Conservation (phyloP, 1,140 invertebrate species). For the Hirudo medicinalis region DNA sequence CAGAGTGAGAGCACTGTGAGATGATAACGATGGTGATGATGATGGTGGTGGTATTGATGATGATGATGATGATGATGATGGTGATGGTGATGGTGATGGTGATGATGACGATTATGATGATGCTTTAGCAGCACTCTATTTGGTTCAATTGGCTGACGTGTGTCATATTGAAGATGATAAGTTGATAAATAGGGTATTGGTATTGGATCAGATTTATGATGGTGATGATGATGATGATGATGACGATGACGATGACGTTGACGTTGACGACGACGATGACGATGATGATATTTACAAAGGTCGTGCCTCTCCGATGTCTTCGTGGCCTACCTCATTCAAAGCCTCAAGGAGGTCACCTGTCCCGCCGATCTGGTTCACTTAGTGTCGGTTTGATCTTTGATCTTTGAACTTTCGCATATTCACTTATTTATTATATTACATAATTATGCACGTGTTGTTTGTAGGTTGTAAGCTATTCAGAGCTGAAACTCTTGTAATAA, state of each 20-base stretch:
- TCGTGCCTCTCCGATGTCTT: conserved; percentile 1
- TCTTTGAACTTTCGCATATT: no score
- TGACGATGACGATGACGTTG: background rate
- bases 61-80: background rate
- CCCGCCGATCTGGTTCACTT: background rate
- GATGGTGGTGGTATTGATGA: background rate
- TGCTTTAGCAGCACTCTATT: background rate
- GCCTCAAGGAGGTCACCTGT: background rate
- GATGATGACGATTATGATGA: background rate
- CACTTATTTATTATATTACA: no score
- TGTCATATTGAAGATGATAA: background rate
- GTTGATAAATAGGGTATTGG: background rate
- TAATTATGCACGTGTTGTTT: no score
- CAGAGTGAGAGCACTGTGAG: conserved; percentile 4
- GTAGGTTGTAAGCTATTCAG: no score
- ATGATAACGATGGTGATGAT: background rate
- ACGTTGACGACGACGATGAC: background rate
- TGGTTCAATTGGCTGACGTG: no score
- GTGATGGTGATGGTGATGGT: background rate
- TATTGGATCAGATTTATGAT: no score
- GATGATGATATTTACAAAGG: background rate
- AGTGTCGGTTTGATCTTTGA: background rate
- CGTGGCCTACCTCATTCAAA: background rate
- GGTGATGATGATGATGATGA: background rate
- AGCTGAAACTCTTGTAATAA: no score